Evolutionary conservation across 2,888 invertebrate genomes (phyloP).

Genomic region (Ommatoiulus sabulosus): DNA sequence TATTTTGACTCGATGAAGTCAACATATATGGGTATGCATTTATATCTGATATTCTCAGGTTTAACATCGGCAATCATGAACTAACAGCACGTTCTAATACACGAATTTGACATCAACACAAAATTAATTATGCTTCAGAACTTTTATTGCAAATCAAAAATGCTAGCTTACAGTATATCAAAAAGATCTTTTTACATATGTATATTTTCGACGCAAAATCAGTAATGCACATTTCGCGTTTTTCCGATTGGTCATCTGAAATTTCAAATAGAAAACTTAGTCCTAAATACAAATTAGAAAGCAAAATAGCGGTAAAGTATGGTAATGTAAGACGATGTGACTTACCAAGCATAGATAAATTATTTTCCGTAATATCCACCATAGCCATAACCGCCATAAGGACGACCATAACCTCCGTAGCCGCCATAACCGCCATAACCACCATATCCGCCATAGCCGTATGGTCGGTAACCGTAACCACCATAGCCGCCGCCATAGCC

Average conservation of each 20-base stretch:
- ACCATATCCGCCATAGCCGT: conserved; percentile 49
- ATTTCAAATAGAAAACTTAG: neutral
- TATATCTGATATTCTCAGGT: too few relatives aligned
- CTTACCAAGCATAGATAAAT: neutral
- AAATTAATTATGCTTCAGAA: neutral
- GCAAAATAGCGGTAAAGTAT: neutral
- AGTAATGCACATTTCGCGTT: neutral
- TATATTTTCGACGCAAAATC: neutral
- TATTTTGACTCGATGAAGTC: too few relatives aligned
- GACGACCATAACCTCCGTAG: conserved; percentile 35
- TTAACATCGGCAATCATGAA: too few relatives aligned
- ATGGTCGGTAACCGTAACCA: neutral
- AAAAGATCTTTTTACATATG: conserved; percentile 16
- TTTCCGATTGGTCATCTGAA: neutral
- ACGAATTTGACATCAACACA: too few relatives aligned
- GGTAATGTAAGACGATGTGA: neutral
- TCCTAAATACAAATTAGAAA: neutral
- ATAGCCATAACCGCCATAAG: conserved; percentile 49
- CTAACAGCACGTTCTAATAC: too few relatives aligned
- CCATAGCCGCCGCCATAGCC: conserved; percentile 52
- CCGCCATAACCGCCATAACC: conserved; percentile 50
- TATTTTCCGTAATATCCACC: conserved; percentile 45
- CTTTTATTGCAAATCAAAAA: neutral
- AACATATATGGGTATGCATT: too few relatives aligned
- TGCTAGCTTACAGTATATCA: neutral